phyloP scores from a whole-genome alignment of 2,888 invertebrate species.

The Amphipoea oculea region DNA sequence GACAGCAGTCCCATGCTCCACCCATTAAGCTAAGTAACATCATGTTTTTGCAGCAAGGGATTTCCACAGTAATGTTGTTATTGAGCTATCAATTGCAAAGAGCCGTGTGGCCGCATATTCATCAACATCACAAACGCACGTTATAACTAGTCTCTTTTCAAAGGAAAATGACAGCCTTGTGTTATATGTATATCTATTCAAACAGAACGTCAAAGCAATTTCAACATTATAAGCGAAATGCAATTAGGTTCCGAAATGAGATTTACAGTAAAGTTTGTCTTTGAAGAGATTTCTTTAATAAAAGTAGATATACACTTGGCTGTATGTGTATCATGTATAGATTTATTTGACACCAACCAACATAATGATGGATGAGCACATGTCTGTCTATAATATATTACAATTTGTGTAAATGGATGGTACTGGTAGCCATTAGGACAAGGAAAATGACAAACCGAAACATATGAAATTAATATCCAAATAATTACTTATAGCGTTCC shows the following conservation, averaged over 20 bases:
- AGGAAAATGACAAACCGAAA: constrained; percentile 14
- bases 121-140: constrained; percentile 51
- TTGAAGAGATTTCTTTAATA: constrained; percentile 17
- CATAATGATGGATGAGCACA: constrained; percentile 14
- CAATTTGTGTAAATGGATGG: not conserved
- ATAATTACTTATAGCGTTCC: constrained; percentile 1
- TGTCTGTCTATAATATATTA: constrained; percentile 3
- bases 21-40: constrained; percentile 33
- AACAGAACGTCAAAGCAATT: constrained; percentile 38
- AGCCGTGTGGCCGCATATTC: constrained; percentile 59
- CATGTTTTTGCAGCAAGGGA: constrained; percentile 32
- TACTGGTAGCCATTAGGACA: not conserved
- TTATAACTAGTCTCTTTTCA: constrained; percentile 51
- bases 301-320: constrained; percentile 26
- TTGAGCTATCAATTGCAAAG: constrained; percentile 50
- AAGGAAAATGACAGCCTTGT: constrained; percentile 53
- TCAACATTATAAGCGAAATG: constrained; percentile 39
- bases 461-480: not conserved
- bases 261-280: constrained; percentile 28
- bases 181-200: constrained; percentile 31
- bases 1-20: constrained; percentile 2
- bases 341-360: constrained; percentile 13
- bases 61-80: constrained; percentile 41
- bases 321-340: constrained; percentile 6
- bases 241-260: constrained; percentile 37